phyloP scores from a whole-genome alignment of 2,113 vertebrate genomes.

The Cyphomyrus plagiostoma region DNA sequence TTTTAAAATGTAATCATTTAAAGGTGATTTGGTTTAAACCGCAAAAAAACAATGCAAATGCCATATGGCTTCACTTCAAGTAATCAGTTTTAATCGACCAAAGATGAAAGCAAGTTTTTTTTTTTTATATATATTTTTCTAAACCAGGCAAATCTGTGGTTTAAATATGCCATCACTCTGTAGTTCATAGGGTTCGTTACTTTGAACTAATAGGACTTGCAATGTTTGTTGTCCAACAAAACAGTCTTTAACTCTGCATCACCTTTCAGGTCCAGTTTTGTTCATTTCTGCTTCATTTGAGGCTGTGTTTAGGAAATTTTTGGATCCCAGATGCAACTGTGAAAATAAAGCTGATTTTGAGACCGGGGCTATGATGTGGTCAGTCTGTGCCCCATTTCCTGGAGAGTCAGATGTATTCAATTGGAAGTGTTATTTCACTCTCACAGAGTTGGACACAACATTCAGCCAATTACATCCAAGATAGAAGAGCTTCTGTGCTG shows the following conservation, averaged over 20 bases:
- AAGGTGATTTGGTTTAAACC: neutral
- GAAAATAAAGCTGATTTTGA: neutral
- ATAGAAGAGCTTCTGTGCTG: neutral
- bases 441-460: neutral
- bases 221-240: neutral
- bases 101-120: neutral
- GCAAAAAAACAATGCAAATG: neutral
- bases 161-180: neutral
- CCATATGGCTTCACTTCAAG: neutral
- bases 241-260: neutral
- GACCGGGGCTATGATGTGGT: neutral
- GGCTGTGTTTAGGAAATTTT: neutral
- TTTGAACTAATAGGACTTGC: neutral
- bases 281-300: neutral
- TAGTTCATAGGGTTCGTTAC: neutral
- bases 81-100: neutral
- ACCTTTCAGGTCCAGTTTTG: neutral
- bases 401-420: neutral
- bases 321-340: neutral
- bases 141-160: neutral
- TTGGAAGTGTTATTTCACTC: neutral
- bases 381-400: neutral
- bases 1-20: neutral
- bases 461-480: neutral
- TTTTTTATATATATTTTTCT: conserved; percentile 10